These are phyloP conservation scores for Theodoxus fluviatilis DNA, from an alignment of 2,888 invertebrate genomes.

Conservation along the genomic window DNA sequence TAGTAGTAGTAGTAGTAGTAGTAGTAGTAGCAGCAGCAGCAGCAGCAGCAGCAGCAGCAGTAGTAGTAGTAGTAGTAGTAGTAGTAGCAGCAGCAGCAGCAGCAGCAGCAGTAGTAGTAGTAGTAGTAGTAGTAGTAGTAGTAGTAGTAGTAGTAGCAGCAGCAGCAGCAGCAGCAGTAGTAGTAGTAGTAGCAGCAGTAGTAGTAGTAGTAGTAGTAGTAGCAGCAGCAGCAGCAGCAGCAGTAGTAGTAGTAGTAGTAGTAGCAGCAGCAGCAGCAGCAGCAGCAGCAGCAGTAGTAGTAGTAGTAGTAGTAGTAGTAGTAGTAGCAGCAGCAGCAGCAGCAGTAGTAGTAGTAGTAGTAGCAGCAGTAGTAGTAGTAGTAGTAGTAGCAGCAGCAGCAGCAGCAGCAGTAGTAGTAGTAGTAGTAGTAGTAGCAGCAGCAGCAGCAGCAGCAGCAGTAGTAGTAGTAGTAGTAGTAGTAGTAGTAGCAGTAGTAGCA, in stretches of 20 bases:
- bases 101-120: constrained; percentile 5
- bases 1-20: constrained; percentile 13
- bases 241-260: background rate
- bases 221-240: constrained; percentile 11
- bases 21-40: constrained; percentile 20
- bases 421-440: constrained; percentile 21
- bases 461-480: constrained; percentile 22
- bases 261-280: background rate
- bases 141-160: constrained; percentile 21
- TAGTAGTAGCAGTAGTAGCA: constrained; percentile 20
- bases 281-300: constrained; percentile 14
- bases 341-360: constrained; percentile 21
- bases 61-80: constrained; percentile 22
- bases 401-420: constrained; percentile 20
- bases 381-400: constrained; percentile 19
- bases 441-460: background rate
- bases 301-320: background rate
- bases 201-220: constrained; percentile 24
- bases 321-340: constrained; percentile 22
- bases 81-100: constrained; percentile 18
- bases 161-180: constrained; percentile 18
- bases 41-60: constrained; percentile 18
- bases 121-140: constrained; percentile 21
- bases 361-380: constrained; percentile 21
- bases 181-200: constrained; percentile 18